Percentiles rank a stretch among this genome's conserved stretches.
Conservation (phyloP, 2,797 vertebrate genomes). For the Moxostoma hubbsi region DNA sequence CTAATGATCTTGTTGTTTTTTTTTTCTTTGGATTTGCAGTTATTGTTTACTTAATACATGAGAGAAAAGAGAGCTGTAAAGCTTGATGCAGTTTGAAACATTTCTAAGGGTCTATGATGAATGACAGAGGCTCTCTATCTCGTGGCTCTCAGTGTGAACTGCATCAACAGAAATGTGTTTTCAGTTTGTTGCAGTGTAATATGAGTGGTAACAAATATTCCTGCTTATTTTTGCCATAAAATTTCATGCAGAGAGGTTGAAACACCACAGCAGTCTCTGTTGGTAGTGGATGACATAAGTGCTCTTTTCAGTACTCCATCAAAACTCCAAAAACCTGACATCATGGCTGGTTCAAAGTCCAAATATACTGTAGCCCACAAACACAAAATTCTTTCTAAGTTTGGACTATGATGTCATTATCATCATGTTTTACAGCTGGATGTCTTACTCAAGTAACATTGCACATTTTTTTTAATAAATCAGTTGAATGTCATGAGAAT, state of each 20-base stretch:
- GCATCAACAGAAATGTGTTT: slow-evolving; percentile 63
- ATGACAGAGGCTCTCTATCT: slow-evolving; percentile 65
- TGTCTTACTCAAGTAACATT: slow-evolving; percentile 41
- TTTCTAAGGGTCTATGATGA: slow-evolving; percentile 45
- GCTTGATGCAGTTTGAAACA: slow-evolving; percentile 54
- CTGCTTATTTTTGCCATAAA: slow-evolving; percentile 67
- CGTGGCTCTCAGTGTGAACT: slow-evolving; percentile 60
- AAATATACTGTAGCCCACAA: slow-evolving; percentile 67
- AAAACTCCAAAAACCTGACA: slow-evolving; percentile 71
- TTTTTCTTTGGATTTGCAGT: background rate
- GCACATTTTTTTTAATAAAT: slow-evolving; percentile 25
- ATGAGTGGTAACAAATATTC: slow-evolving; percentile 65
- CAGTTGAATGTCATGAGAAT: slow-evolving; percentile 29
- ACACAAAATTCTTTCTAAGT: slow-evolving; percentile 75
- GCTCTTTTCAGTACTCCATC: slow-evolving; percentile 69
- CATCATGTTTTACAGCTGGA: slow-evolving; percentile 44
- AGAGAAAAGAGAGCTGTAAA: background rate
- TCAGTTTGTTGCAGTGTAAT: slow-evolving; percentile 63
- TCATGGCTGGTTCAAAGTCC: slow-evolving; percentile 74
- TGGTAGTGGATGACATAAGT: slow-evolving; percentile 73
- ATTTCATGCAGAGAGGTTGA: slow-evolving; percentile 63
- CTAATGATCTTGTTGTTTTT: background rate
- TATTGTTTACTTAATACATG: background rate
- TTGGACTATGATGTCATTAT: slow-evolving; percentile 69
- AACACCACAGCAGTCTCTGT: slow-evolving; percentile 69